phyloP scores from a whole-genome alignment of 2,113 vertebrate species.

The Chionomys nivalis region DNA sequence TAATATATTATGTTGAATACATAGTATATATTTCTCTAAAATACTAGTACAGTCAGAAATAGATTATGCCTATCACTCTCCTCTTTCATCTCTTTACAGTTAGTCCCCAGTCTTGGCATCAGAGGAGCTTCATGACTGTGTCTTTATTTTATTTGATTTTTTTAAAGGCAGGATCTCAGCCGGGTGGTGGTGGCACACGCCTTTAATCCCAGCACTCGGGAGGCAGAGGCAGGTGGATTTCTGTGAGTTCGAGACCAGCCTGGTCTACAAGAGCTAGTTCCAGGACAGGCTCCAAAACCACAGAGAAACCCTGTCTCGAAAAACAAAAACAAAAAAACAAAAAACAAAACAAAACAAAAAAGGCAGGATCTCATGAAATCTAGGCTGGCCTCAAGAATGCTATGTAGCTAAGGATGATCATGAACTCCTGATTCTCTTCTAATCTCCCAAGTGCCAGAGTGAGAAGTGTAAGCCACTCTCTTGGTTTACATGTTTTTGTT shows the following conservation, averaged over 20 bases:
- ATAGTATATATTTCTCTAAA: background rate
- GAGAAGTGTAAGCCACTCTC: background rate
- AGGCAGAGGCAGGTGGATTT: too few species aligned
- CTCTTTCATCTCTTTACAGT: background rate
- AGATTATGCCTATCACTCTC: background rate
- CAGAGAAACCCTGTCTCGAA: too few species aligned
- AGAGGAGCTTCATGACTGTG: background rate
- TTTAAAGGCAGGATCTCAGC: background rate
- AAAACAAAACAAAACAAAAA: too few species aligned
- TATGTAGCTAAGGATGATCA: background rate
- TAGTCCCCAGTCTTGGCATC: background rate
- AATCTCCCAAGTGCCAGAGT: background rate
- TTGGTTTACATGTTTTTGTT: background rate
- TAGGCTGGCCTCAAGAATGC: background rate
- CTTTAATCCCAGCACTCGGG: too few species aligned
- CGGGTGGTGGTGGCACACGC: too few species aligned
- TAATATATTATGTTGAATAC: background rate
- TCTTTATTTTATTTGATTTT: constrained; percentile 37
- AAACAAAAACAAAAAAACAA: too few species aligned
- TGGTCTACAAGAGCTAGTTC: too few species aligned
- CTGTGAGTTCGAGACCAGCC: too few species aligned
- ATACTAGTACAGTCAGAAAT: background rate
- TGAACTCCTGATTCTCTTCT: background rate
- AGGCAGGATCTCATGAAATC: background rate
- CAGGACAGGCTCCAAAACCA: too few species aligned